Evolutionary conservation across 2,113 vertebrate species (phyloP).

Genomic region (Channa maculata): DNA sequence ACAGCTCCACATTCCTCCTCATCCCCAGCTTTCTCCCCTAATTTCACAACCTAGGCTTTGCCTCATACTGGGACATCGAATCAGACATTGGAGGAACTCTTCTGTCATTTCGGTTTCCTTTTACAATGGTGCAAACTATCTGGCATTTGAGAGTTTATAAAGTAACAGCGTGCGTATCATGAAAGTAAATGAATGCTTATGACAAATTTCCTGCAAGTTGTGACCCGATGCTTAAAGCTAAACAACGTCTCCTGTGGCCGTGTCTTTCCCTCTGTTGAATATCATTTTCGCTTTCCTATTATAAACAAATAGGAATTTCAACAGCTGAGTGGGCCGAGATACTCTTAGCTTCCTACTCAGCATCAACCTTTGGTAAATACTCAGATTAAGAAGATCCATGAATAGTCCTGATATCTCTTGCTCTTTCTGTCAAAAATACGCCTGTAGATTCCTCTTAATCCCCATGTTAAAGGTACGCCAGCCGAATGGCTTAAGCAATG

Average conservation of each 20-base stretch:
- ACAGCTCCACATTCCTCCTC: slow-evolving; percentile 89
- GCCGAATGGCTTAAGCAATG: slow-evolving; percentile 72
- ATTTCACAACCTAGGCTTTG: slow-evolving; percentile 65
- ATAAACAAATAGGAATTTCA: slow-evolving; percentile 58
- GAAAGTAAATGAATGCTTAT: slow-evolving; percentile 33
- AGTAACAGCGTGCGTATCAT: slow-evolving; percentile 5
- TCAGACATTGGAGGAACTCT: slow-evolving; percentile 65
- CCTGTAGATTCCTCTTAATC: slow-evolving; percentile 74
- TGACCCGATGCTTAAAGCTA: slow-evolving; percentile 42
- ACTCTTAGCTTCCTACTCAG: slow-evolving; percentile 69
- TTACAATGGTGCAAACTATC: slow-evolving; percentile 44
- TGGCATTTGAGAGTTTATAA: slow-evolving; percentile 40
- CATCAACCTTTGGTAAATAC: slow-evolving; percentile 76
- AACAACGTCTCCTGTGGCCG: slow-evolving; percentile 42
- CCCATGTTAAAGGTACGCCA: slow-evolving; percentile 75
- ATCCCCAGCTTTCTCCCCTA: slow-evolving; percentile 68
- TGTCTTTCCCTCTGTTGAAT: slow-evolving; percentile 27
- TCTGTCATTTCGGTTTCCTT: slow-evolving; percentile 62
- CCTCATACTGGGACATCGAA: slow-evolving; percentile 72
- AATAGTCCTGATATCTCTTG: slow-evolving; percentile 68
- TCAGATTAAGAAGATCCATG: slow-evolving; percentile 76
- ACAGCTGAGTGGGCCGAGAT: slow-evolving; percentile 69
- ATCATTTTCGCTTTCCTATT: slow-evolving; percentile 46
- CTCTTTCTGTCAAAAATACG: slow-evolving; percentile 69
- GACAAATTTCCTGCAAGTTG: slow-evolving; percentile 26